Evolutionary conservation across 2,797 vertebrate species (phyloP).

Genomic region (Capromys pilorides): DNA sequence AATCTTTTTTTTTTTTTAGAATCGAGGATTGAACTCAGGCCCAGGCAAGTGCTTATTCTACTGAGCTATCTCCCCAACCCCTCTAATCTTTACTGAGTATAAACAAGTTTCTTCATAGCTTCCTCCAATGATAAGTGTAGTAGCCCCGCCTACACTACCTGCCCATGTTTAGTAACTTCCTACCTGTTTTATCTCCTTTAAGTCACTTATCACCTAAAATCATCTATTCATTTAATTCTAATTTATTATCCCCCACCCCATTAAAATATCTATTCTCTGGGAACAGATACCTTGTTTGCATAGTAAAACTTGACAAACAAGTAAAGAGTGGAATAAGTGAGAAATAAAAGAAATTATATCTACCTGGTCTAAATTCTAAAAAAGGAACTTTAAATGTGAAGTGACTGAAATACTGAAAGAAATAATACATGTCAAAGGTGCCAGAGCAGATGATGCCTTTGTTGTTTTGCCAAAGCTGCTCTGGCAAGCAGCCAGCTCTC

Average conservation of each 20-base stretch:
- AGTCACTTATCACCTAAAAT: neutral
- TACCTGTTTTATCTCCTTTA: neutral
- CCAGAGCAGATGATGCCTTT: neutral
- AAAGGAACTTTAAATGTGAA: neutral
- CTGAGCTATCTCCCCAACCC: too few species aligned
- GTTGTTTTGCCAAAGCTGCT: neutral
- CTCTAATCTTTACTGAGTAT: neutral
- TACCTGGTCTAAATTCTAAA: neutral
- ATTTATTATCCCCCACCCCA: neutral
- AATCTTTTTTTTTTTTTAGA: too few species aligned
- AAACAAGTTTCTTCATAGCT: fast-evolving
- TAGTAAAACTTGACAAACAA: neutral
- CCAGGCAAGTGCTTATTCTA: too few species aligned
- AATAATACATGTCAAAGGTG: neutral
- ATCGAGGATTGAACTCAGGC: too few species aligned
- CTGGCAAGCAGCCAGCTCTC: neutral
- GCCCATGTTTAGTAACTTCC: neutral
- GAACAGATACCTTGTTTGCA: neutral
- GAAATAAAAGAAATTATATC: neutral
- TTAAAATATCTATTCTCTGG: neutral
- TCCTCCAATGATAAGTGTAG: neutral
- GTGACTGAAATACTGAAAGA: neutral
- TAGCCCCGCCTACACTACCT: neutral
- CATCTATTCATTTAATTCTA: neutral
- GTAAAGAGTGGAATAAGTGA: neutral